These are phyloP conservation scores for Drosophila basisetae DNA, from an alignment of 2,888 invertebrate species.

Conservation along the genomic window DNA sequence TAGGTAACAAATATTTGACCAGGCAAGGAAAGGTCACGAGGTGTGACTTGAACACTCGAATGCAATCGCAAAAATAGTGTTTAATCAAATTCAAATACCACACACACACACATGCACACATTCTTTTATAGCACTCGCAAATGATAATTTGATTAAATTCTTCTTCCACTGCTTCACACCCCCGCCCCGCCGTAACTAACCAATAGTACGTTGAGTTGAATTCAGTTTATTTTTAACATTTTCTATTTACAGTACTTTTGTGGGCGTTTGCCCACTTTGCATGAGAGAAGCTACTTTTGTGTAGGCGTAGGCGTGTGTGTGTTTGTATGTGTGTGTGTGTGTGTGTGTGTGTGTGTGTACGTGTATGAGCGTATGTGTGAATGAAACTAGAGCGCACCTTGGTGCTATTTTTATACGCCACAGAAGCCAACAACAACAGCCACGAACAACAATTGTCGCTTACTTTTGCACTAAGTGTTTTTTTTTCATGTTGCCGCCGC, in stretches of 20 bases:
- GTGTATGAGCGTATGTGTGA: constrained; percentile 24
- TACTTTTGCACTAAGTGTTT: constrained; percentile 70
- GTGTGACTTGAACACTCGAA: neutral
- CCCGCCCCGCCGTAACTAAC: neutral
- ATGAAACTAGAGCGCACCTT: constrained; percentile 75
- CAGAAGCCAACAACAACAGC: constrained; percentile 46
- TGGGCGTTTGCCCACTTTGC: constrained; percentile 36
- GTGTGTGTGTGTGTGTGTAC: constrained; percentile 1
- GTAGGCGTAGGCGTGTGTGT: constrained; percentile 42
- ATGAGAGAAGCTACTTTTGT: constrained; percentile 52
- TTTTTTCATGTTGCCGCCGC: constrained; percentile 27
- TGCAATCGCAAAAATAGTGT: neutral
- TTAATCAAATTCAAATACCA: constrained; percentile 6
- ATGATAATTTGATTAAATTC: constrained; percentile 43
- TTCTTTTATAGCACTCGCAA: constrained; percentile 1
- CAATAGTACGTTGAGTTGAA: neutral
- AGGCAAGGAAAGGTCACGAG: constrained; percentile 37
- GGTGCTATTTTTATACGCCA: constrained; percentile 74
- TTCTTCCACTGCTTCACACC: constrained; percentile 9
- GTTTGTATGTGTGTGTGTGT: neutral
- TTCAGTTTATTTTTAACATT: constrained; percentile 60
- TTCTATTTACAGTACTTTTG: constrained; percentile 43
- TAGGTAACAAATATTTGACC: constrained; percentile 49
- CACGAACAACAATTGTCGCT: constrained; percentile 65
- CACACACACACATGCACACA: neutral